Percentiles rank a stretch among this genome's conserved stretches.
These are phyloP conservation scores for Ceryle rudis DNA, from an alignment of 2,797 vertebrate genomes.

Conservation along the genomic window DNA sequence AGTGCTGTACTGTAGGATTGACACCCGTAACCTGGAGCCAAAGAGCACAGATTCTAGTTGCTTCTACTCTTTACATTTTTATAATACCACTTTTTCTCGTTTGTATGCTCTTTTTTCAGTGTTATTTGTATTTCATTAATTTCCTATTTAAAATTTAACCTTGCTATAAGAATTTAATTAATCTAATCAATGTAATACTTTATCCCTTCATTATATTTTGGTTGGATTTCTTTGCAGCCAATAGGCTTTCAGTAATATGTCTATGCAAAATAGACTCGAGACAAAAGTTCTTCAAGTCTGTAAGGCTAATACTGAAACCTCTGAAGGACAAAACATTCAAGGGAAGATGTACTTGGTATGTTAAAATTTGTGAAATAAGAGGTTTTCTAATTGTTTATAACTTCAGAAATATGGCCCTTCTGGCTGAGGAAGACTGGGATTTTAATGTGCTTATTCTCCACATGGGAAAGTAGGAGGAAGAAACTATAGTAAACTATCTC, in stretches of 20 bases:
- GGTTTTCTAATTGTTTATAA: background rate
- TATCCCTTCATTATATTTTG: background rate
- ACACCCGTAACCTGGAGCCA: background rate
- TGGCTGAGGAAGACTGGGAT: background rate
- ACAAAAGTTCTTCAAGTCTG: background rate
- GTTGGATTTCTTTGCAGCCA: background rate
- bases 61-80: background rate
- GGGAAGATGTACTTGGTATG: background rate
- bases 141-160: constrained; percentile 10
- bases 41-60: background rate
- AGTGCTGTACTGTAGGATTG: background rate
- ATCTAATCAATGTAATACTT: background rate
- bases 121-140: background rate
- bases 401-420: background rate
- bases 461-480: background rate
- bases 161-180: background rate
- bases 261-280: background rate
- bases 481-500: background rate
- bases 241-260: background rate
- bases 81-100: background rate
- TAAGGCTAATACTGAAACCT: background rate
- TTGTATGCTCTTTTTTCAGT: background rate
- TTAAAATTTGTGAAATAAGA: background rate
- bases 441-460: background rate
- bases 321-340: background rate